phyloP scores from a whole-genome alignment of 2,888 invertebrate species.

The Troglohyphantes excavatus region DNA sequence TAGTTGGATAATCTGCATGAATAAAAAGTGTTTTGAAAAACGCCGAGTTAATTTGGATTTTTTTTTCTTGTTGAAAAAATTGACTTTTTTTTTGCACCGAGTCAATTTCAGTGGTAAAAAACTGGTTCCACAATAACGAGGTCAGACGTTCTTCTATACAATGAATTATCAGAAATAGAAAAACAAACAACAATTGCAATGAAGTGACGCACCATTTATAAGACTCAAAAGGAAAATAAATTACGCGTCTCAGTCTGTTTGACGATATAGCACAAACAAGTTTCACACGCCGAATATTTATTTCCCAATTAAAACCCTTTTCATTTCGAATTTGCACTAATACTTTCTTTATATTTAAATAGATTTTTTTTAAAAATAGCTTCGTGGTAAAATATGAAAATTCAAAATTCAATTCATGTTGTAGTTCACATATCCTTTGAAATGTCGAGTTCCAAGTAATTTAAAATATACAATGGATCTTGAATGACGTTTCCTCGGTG shows the following conservation, averaged over 20 bases:
- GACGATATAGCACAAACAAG: background rate
- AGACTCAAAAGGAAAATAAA: slow-evolving; percentile 35
- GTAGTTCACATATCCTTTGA: background rate
- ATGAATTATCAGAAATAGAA: background rate
- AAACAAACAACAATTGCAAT: too few relatives aligned
- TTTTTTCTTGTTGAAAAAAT: background rate
- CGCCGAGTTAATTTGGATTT: background rate
- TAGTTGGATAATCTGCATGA: background rate
- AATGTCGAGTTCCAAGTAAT: background rate
- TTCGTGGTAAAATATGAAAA: background rate
- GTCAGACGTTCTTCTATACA: slow-evolving; percentile 20
- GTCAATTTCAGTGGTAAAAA: slow-evolving; percentile 25
- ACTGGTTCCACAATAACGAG: slow-evolving; percentile 55
- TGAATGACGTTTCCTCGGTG: background rate
- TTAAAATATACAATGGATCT: background rate
- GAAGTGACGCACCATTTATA: background rate
- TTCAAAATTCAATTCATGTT: slow-evolving; percentile 8
- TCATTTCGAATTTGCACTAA: background rate
- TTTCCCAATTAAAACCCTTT: background rate
- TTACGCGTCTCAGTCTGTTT: slow-evolving; percentile 29
- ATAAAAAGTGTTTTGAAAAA: background rate
- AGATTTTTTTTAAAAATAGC: background rate
- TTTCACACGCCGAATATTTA: too few relatives aligned
- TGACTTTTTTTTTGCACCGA: background rate
- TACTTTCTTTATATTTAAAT: background rate